Percentiles rank a stretch among this genome's conserved stretches.
Conservation (phyloP, 2,797 vertebrate species). For the Hapalemur alaotrensis region DNA sequence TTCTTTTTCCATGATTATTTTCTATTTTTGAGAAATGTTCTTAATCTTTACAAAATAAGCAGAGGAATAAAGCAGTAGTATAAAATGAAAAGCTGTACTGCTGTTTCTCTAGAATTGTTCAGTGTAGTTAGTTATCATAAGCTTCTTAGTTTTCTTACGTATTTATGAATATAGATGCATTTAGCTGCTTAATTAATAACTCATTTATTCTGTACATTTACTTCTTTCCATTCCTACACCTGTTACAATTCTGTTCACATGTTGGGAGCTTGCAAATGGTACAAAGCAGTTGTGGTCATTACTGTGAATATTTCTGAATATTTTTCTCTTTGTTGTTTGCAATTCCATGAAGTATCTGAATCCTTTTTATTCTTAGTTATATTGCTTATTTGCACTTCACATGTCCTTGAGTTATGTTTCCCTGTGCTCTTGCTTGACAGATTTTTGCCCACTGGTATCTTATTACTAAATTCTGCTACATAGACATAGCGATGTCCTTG, state of each 20-base stretch:
- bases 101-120: background rate
- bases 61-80: background rate
- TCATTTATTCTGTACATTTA: slow-evolving; percentile 10
- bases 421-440: background rate
- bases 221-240: background rate
- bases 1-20: background rate
- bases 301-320: slow-evolving; percentile 6
- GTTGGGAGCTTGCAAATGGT: slow-evolving; percentile 28
- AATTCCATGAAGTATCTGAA: background rate
- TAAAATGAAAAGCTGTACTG: background rate
- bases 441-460: background rate
- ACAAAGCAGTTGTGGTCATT: background rate
- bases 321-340: slow-evolving; percentile 38
- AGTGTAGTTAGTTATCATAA: slow-evolving; percentile 11
- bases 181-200: slow-evolving; percentile 13
- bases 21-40: background rate
- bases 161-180: slow-evolving; percentile 5
- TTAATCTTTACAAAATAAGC: background rate
- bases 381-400: slow-evolving; percentile 6
- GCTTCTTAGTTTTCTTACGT: background rate
- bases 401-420: background rate
- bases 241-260: background rate
- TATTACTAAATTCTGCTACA: background rate
- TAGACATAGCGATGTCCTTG: background rate
- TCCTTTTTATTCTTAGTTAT: background rate